A percentile compares a stretch with the other conserved stretches of the same genome.
Conservation (phyloP, 2,797 vertebrate genomes). For the Bucorvus abyssinicus region DNA sequence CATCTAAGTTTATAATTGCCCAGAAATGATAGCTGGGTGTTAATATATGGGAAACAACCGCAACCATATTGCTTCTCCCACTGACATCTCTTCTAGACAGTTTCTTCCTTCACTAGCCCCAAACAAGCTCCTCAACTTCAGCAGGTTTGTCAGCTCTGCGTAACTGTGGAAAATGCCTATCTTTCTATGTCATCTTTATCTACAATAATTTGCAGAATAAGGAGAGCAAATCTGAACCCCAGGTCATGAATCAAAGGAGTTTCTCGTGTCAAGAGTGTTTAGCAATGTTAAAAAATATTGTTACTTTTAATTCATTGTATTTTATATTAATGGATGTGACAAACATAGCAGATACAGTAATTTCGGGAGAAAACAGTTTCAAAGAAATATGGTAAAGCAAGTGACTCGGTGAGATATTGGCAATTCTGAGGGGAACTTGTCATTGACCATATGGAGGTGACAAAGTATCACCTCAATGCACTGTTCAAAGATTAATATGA, state of each 20-base stretch:
- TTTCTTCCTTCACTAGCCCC: neutral
- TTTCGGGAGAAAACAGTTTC: conserved; percentile 52
- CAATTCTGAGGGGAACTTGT: conserved; percentile 45
- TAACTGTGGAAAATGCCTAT: neutral
- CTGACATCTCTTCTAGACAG: neutral
- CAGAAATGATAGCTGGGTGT: neutral
- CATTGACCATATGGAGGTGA: conserved; percentile 39
- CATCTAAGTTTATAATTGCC: conserved; percentile 26
- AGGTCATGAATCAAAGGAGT: neutral
- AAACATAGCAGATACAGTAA: conserved; percentile 38
- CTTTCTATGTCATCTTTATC: conserved; percentile 8
- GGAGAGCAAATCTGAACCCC: neutral
- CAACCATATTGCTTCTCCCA: neutral
- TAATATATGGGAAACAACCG: neutral
- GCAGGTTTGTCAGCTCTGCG: neutral
- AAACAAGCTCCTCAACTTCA: conserved; percentile 4
- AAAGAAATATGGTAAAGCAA: conserved; percentile 60
- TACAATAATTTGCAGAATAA: conserved; percentile 3
- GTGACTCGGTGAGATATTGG: conserved; percentile 52
- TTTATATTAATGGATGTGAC: conserved; percentile 59
- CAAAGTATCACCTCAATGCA: conserved; percentile 40
- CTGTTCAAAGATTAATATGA: conserved; percentile 42
- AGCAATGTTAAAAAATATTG: conserved; percentile 8
- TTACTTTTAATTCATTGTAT: conserved; percentile 59
- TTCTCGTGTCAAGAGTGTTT: neutral